Conservation (phyloP, 2,888 invertebrate species). For the Arge pagana region DNA sequence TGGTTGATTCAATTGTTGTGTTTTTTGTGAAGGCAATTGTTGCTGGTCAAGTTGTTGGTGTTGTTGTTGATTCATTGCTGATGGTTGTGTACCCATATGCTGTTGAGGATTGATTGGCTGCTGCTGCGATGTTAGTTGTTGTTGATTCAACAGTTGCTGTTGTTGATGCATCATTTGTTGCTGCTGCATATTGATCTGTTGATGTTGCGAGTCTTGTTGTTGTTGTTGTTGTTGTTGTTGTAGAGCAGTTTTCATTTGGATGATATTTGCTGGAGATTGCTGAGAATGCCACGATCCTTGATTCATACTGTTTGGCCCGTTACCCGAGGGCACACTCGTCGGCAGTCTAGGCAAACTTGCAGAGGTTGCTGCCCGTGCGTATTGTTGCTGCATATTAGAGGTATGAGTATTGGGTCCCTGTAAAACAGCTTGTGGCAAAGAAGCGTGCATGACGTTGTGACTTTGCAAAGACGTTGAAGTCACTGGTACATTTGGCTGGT, state of each 20-base stretch:
- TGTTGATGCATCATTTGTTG: slow-evolving; percentile 37
- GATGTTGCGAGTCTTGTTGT: slow-evolving; percentile 32
- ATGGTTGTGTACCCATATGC: slow-evolving; percentile 40
- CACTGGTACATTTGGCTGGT: slow-evolving; percentile 62
- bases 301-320: slow-evolving; percentile 38
- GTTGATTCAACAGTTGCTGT: slow-evolving; percentile 60
- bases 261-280: slow-evolving; percentile 40
- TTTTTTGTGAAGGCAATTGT: slow-evolving; percentile 49
- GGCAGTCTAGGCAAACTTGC: slow-evolving; percentile 32
- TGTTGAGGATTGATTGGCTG: slow-evolving; percentile 40
- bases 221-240: slow-evolving; percentile 34
- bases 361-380: slow-evolving; percentile 28
- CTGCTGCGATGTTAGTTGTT: slow-evolving; percentile 43
- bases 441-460: slow-evolving; percentile 28
- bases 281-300: slow-evolving; percentile 47
- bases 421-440: slow-evolving; percentile 34
- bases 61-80: slow-evolving; percentile 36
- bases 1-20: slow-evolving; percentile 39
- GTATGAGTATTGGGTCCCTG: slow-evolving; percentile 12
- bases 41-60: slow-evolving; percentile 43
- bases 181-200: slow-evolving; percentile 34
- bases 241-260: slow-evolving; percentile 39
- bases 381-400: slow-evolving; percentile 21
- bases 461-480: slow-evolving; percentile 35
- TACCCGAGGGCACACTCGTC: slow-evolving; percentile 34